These are phyloP conservation scores for Colinus virginianus DNA, from an alignment of 2,113 vertebrate species.

Conservation along the genomic window DNA sequence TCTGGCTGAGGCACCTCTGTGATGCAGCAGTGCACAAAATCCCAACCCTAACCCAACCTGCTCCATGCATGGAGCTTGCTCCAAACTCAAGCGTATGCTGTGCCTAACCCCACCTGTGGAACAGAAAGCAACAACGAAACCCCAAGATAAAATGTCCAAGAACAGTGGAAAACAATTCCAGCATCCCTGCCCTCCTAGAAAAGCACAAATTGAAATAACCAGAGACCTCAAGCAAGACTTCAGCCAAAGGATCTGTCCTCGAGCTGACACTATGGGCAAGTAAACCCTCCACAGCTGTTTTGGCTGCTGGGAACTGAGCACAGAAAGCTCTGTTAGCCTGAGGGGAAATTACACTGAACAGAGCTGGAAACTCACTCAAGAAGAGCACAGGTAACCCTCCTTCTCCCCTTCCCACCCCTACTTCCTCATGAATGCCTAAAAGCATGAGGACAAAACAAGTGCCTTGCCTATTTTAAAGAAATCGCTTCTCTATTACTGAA, in stretches of 20 bases:
- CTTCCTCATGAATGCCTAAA: neutral
- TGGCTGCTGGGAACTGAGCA: neutral
- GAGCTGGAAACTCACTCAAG: neutral
- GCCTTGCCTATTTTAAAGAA: neutral
- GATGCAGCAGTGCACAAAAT: neutral
- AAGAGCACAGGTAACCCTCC: neutral
- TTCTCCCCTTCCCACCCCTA: neutral
- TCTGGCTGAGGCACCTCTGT: neutral
- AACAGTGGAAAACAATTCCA: accelerated
- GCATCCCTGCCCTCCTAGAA: neutral
- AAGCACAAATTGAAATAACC: neutral
- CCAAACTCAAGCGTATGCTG: neutral
- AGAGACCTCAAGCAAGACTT: neutral
- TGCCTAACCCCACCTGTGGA: accelerated
- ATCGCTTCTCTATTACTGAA: neutral
- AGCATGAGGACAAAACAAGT: neutral
- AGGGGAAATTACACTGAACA: neutral
- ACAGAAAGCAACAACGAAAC: neutral
- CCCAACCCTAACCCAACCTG: neutral
- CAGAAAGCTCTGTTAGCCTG: neutral
- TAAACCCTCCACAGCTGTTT: neutral
- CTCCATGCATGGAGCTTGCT: accelerated
- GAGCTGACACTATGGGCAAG: accelerated
- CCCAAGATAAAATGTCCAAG: neutral
- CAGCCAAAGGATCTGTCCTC: neutral